Conservation (phyloP, 1,140 invertebrate genomes). For the Aphelinus certus region DNA sequence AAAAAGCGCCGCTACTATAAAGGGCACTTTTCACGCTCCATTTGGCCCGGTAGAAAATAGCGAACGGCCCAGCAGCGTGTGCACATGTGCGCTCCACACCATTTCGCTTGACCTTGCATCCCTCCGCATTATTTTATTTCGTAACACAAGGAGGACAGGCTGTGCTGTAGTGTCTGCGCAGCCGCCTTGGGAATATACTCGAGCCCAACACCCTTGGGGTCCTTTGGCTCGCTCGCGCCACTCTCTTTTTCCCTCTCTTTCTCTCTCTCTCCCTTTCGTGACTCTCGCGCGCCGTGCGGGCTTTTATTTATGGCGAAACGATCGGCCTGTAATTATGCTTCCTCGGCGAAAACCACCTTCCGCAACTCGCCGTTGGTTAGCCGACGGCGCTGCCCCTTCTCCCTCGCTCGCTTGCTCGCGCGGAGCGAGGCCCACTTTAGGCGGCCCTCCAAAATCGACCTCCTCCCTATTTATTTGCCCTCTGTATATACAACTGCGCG, state of each 20-base stretch:
- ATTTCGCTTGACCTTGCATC: constrained; percentile 23
- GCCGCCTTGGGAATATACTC: constrained; percentile 31
- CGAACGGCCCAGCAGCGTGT: not conserved
- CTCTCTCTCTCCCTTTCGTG: constrained; percentile 31
- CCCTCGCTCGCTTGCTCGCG: not conserved
- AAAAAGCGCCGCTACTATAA: not conserved
- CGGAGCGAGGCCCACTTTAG: constrained; percentile 20
- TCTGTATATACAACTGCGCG: not conserved
- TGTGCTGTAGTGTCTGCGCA: too few species aligned
- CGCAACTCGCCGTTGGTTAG: constrained; percentile 25
- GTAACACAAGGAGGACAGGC: constrained; percentile 13
- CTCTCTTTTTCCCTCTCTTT: not conserved
- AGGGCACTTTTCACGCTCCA: constrained; percentile 35
- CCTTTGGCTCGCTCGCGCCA: not conserved
- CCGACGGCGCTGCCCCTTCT: too few species aligned
- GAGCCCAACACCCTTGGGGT: constrained; percentile 21
- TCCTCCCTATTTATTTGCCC: constrained; percentile 41
- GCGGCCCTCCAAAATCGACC: constrained; percentile 36
- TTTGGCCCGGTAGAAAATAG: constrained; percentile 24
- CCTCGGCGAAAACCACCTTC: constrained; percentile 46
- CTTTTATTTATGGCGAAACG: constrained; percentile 61
- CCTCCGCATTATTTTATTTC: constrained; percentile 9
- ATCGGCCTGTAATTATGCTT: constrained; percentile 61
- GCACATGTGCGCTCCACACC: constrained; percentile 22
- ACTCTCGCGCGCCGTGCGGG: constrained; percentile 34